phyloP scores from a whole-genome alignment of 2,888 invertebrate species.

The Pristionchus exspectatus region DNA sequence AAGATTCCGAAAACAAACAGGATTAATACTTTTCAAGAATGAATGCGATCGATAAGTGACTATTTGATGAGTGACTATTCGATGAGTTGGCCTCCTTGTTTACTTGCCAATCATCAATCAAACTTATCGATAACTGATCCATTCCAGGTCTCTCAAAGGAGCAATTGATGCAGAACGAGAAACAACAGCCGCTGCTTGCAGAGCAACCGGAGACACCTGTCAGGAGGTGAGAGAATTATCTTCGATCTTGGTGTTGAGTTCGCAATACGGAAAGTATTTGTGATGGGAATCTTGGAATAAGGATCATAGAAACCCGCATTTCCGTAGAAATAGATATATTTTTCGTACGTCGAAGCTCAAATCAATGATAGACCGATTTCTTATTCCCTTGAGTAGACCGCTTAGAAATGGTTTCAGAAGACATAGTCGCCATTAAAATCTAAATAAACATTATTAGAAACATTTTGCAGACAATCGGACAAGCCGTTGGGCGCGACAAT shows the following conservation, averaged over 20 bases:
- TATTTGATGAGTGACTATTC: too few relatives aligned
- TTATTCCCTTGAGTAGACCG: neutral
- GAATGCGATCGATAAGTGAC: too few relatives aligned
- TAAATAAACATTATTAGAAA: neutral
- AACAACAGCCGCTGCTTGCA: slow-evolving; percentile 61
- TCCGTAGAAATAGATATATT: neutral
- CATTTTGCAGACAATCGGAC: slow-evolving; percentile 33
- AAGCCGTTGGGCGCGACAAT: slow-evolving; percentile 3
- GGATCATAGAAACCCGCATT: too few relatives aligned
- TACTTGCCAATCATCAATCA: too few relatives aligned
- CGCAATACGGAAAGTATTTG: neutral
- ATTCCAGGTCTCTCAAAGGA: slow-evolving; percentile 66
- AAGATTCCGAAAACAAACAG: too few relatives aligned
- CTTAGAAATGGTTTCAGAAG: neutral
- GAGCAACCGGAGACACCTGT: slow-evolving; percentile 53
- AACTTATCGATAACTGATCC: neutral
- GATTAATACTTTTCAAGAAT: too few relatives aligned
- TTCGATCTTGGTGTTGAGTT: neutral
- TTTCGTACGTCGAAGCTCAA: too few relatives aligned
- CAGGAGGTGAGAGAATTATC: slow-evolving; percentile 37
- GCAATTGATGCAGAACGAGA: slow-evolving; percentile 67
- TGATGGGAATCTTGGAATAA: neutral
- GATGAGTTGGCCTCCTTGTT: too few relatives aligned
- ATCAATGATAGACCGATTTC: neutral
- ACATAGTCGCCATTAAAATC: neutral